Evolutionary conservation across 1,140 invertebrate species (phyloP).

Genomic region (Nautilus pompilius): DNA sequence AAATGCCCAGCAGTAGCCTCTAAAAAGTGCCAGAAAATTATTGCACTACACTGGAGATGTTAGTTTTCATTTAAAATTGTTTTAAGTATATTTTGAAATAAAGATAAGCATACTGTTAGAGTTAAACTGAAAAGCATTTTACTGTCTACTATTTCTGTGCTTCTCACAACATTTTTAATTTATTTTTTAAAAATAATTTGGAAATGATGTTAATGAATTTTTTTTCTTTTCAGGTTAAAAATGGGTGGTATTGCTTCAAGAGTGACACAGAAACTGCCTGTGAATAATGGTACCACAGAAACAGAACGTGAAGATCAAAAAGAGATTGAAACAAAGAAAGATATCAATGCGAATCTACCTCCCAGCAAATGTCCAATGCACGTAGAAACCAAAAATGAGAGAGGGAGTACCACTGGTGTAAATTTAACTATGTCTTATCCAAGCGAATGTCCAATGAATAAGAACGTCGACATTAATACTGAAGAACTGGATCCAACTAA

Average conservation of each 20-base stretch:
- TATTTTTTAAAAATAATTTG: conserved; percentile 5
- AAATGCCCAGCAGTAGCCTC: too few relatives aligned
- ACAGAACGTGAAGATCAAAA: conserved; percentile 1
- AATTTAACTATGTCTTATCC: conserved; percentile 7
- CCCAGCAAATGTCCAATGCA: conserved; percentile 23
- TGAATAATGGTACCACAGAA: conserved; percentile 3
- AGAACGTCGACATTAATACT: too few relatives aligned
- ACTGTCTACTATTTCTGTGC: too few relatives aligned
- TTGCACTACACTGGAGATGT: too few relatives aligned
- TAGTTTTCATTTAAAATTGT: too few relatives aligned
- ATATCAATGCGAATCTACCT: conserved; percentile 10
- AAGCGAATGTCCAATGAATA: conserved; percentile 39
- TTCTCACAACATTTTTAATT: neutral
- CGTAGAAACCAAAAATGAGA: conserved; percentile 7
- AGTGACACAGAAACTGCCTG: neutral
- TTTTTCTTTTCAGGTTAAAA: neutral
- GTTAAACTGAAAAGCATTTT: too few relatives aligned
- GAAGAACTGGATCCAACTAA: too few relatives aligned
- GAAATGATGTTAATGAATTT: conserved; percentile 6
- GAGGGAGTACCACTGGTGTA: conserved; percentile 3
- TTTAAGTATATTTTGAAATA: too few relatives aligned
- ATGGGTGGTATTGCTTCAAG: neutral
- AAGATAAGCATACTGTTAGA: too few relatives aligned
- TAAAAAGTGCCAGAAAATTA: too few relatives aligned
- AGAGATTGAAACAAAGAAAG: conserved; percentile 4